phyloP scores from a whole-genome alignment of 1,140 invertebrate genomes.

The Pectinophora gossypiella region DNA sequence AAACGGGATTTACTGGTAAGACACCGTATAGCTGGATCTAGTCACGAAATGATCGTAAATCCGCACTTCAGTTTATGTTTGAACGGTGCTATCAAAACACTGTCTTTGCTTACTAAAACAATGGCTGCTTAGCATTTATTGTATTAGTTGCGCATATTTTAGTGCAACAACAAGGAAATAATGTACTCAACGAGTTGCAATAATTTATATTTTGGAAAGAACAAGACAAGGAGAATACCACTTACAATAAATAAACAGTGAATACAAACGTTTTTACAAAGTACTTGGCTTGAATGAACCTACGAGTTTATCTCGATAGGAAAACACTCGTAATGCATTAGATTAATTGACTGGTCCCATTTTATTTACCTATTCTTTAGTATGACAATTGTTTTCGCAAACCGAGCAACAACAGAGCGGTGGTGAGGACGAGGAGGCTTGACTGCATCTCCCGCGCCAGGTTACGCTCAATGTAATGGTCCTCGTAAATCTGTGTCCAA shows the following conservation, averaged over 20 bases:
- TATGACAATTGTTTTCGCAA: not conserved
- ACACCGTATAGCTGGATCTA: not conserved
- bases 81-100: not conserved
- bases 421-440: not conserved
- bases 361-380: not conserved
- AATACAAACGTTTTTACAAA: not conserved
- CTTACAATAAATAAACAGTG: conserved; percentile 11
- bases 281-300: conserved; percentile 24
- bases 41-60: not conserved
- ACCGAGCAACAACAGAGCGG: not conserved
- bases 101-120: not conserved
- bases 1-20: no score
- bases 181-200: not conserved
- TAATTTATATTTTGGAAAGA: not conserved
- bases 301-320: no score
- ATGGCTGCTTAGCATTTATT: not conserved
- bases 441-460: not conserved
- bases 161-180: not conserved
- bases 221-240: conserved; percentile 12
- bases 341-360: conserved; percentile 10
- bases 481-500: conserved; percentile 46
- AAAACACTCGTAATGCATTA: not conserved
- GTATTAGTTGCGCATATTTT: not conserved
- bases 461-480: conserved; percentile 44
- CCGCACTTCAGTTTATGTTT: not conserved